phyloP scores from a whole-genome alignment of 2,888 invertebrate species.

The Acronicta alni region DNA sequence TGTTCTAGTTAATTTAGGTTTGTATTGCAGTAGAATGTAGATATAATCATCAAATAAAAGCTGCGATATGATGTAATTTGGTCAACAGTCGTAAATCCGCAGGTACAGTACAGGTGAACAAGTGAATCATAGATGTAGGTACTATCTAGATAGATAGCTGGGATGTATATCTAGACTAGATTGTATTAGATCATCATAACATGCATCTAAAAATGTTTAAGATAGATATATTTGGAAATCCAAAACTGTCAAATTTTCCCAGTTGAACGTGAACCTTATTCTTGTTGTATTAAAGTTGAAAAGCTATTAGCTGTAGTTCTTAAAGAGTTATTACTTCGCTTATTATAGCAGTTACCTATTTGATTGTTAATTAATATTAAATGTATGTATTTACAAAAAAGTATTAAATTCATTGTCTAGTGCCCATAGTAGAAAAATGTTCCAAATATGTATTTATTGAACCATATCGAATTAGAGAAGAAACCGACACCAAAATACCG shows the following conservation, averaged over 20 bases:
- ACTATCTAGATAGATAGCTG: neutral
- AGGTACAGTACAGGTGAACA: slow-evolving; percentile 7
- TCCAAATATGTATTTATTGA: too few species aligned
- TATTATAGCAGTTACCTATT: too few species aligned
- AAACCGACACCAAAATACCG: neutral
- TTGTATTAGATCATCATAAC: slow-evolving; percentile 12
- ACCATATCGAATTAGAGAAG: neutral
- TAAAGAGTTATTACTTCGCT: too few species aligned
- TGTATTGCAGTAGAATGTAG: neutral
- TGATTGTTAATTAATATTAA: too few species aligned
- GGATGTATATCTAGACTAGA: slow-evolving; percentile 21
- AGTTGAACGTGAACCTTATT: too few species aligned
- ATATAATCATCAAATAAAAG: slow-evolving; percentile 10
- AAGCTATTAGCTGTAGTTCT: neutral
- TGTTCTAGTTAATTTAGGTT: neutral
- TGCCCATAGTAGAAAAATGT: too few species aligned
- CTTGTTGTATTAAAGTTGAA: too few species aligned
- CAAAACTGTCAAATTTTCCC: too few species aligned
- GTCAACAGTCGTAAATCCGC: slow-evolving; percentile 4
- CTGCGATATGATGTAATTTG: slow-evolving; percentile 26
- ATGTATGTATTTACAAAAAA: too few species aligned
- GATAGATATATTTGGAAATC: neutral
- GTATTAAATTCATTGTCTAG: too few species aligned
- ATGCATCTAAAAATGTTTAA: neutral
- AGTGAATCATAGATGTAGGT: neutral